Percentiles rank a stretch among this genome's conserved stretches.
Evolutionary conservation across 2,797 vertebrate genomes (phyloP).

Genomic region (Sternotherus odoratus): DNA sequence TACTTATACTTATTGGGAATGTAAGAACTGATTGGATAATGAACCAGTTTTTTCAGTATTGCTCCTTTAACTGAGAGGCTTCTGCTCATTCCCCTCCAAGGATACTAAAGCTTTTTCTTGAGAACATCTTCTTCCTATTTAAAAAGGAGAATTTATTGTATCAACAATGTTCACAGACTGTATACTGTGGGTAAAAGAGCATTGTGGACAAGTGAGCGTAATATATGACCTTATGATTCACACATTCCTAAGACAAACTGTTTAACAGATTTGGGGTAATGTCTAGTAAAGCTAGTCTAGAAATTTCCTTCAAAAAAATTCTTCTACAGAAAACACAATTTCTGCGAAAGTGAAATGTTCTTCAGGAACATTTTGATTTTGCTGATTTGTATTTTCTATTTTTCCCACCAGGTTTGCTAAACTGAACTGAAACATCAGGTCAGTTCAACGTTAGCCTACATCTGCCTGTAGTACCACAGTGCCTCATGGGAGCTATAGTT

Average conservation of each 20-base stretch:
- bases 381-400: too few relatives aligned
- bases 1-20: slow-evolving; percentile 50
- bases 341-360: too few relatives aligned
- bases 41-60: slow-evolving; percentile 41
- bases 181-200: background rate
- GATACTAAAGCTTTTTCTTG: background rate
- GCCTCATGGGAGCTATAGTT: too few relatives aligned
- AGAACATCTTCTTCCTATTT: background rate
- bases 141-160: background rate
- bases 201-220: background rate
- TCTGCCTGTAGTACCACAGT: too few relatives aligned
- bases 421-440: too few relatives aligned
- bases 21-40: background rate
- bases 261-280: background rate
- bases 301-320: too few relatives aligned
- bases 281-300: too few relatives aligned
- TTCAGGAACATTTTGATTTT: too few relatives aligned
- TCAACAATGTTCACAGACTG: background rate
- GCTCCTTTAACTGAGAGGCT: background rate
- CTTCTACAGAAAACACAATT: too few relatives aligned
- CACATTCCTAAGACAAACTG: background rate
- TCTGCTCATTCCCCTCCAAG: background rate
- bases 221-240: background rate
- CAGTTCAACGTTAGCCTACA: too few relatives aligned
- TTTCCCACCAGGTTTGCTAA: too few relatives aligned